Evolutionary conservation across 2,888 invertebrate species (phyloP).

Genomic region (Nemapogon koenigi): DNA sequence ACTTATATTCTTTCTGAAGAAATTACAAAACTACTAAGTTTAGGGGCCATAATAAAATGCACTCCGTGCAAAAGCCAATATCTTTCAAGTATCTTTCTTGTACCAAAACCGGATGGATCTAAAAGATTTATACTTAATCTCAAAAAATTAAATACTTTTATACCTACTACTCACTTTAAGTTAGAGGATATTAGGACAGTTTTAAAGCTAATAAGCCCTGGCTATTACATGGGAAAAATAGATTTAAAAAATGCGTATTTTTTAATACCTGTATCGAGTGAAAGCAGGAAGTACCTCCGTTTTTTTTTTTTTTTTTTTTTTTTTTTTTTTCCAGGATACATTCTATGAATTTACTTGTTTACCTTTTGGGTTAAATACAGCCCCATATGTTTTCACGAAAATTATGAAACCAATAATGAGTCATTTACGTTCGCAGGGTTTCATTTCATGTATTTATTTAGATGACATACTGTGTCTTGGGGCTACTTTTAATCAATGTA

Average conservation of each 20-base stretch:
- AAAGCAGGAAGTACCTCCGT: conserved; percentile 6
- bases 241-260: conserved; percentile 11
- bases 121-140: conserved; percentile 10
- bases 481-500: background rate
- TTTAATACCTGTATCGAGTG: conserved; percentile 6
- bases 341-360: background rate
- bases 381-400: conserved; percentile 6
- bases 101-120: conserved; percentile 9
- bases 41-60: background rate
- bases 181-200: conserved; percentile 13
- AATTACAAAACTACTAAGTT: background rate
- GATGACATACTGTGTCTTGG: conserved; percentile 5
- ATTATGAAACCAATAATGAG: background rate
- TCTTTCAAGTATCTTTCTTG: conserved; percentile 8
- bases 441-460: conserved; percentile 3
- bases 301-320: too few species aligned
- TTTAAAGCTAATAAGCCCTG: conserved; percentile 5
- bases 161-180: conserved; percentile 9
- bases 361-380: background rate
- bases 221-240: conserved; percentile 8
- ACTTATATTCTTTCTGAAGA: background rate
- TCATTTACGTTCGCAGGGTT: background rate
- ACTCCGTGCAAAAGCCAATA: background rate
- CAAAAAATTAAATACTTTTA: conserved; percentile 10
- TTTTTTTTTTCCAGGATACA: conserved; percentile 1